These are phyloP conservation scores for Petroica traversi DNA, from an alignment of 2,113 vertebrate genomes.

Conservation along the genomic window DNA sequence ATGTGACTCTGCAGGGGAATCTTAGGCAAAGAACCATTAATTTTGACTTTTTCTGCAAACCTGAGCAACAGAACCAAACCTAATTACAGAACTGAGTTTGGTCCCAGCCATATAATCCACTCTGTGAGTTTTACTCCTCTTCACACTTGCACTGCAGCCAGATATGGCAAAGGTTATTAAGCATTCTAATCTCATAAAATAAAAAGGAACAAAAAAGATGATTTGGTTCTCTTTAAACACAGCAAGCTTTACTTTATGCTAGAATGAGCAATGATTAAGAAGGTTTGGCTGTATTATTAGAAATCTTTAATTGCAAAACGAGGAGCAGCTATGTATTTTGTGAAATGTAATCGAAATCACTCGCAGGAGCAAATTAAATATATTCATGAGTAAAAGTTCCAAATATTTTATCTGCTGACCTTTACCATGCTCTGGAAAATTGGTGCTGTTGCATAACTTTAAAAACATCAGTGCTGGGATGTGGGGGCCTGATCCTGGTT, in stretches of 20 bases:
- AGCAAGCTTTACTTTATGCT: constrained; percentile 63
- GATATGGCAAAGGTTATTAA: constrained; percentile 14
- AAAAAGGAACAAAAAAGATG: constrained; percentile 16
- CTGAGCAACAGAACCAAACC: constrained; percentile 12
- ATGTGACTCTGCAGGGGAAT: not conserved
- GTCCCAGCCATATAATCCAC: not conserved
- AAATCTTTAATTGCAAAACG: constrained; percentile 58
- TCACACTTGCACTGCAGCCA: not conserved
- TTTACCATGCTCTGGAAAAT: not conserved
- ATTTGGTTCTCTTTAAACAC: constrained; percentile 57
- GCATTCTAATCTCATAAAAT: constrained; percentile 39
- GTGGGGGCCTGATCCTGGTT: not conserved
- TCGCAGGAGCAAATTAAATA: constrained; percentile 57
- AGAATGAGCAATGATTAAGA: constrained; percentile 62
- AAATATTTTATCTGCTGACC: constrained; percentile 35
- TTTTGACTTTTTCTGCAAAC: constrained; percentile 9
- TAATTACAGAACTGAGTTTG: not conserved
- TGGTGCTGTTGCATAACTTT: not conserved
- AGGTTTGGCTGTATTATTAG: constrained; percentile 48
- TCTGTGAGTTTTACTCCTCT: not conserved
- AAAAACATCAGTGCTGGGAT: not conserved
- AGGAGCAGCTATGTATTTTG: constrained; percentile 38
- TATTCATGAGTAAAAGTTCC: constrained; percentile 55
- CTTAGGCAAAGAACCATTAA: not conserved
- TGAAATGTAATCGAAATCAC: constrained; percentile 48